Evolutionary conservation across 2,888 invertebrate species (phyloP), one percentile per base, ranked within the genome.

Genomic region (Cetonia aurata): DNA sequence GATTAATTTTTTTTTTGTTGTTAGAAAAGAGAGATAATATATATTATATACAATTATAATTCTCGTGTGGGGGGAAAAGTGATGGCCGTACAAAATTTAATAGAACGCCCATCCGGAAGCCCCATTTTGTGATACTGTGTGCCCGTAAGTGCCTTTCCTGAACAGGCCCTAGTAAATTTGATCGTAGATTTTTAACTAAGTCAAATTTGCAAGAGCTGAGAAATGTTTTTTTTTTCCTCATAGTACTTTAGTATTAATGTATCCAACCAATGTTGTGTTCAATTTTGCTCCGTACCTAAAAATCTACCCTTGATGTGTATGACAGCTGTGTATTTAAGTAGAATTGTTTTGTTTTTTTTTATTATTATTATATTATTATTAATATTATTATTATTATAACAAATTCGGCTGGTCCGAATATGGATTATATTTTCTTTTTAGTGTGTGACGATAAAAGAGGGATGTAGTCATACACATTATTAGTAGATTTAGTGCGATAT

Each of bases 191-290:
- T 53, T 53, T 56, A 25, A 25, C 25, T 25, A 41, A 53, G 42
- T 67, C 56, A 67, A 55, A 56, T 46, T 67, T 46, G n/a, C 67
- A 10, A 33, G 25, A 67, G 56, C 67, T 67, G 37, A 37, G 8
- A 69, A 31, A 60, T 55, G 50, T 50, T 66, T 6, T 37, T 33
- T 33, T 37, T 10, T 72, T 73, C 73, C 75, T 75, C 72, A 73
- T 74, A 73, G 79, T 81, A 80, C 80, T 80, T 80, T 81, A 80
- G 78, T 80, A 79, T 75, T 79, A 75, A 77, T 71, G 74, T 74
- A 75, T 72, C 82, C 81, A 82, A 81, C 84, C 83, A 80, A 80
- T 80, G 77, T 80, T 80, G 84, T 84, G 84, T 84, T 84, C 84
- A 84, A 81, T 80, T 80, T 37, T 81, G 82, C 80, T 82, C 79